Evolutionary conservation across 2,888 invertebrate species (phyloP).

Genomic region (Diabrotica balteata): DNA sequence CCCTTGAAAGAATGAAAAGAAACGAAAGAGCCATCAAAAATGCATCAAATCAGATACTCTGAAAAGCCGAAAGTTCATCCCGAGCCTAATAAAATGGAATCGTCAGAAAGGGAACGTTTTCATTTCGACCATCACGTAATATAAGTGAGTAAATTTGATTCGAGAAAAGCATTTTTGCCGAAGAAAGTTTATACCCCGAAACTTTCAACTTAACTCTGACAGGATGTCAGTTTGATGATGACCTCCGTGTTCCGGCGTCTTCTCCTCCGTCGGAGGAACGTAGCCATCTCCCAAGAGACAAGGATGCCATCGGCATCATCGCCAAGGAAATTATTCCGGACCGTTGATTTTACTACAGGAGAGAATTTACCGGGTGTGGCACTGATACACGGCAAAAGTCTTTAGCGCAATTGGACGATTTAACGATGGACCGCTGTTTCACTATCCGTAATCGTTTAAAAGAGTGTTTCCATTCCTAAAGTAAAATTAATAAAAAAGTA

Average conservation of each 20-base stretch:
- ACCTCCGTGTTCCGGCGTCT: conserved; percentile 23
- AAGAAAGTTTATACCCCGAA: conserved; percentile 31
- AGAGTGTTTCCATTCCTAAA: no score
- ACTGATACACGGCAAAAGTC: no score
- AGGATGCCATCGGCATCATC: conserved; percentile 22
- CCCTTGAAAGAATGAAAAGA: background rate
- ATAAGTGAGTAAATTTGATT: conserved; percentile 32
- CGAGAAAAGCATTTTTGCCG: conserved; percentile 31
- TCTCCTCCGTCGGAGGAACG: conserved; percentile 4
- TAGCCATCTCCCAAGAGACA: conserved; percentile 18
- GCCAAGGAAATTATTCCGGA: conserved; percentile 35
- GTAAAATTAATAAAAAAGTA: no score
- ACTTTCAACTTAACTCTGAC: conserved; percentile 31
- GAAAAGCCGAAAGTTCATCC: conserved; percentile 11
- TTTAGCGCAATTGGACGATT: no score
- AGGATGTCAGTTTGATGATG: conserved; percentile 34
- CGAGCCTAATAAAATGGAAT: conserved; percentile 15
- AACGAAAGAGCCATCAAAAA: conserved; percentile 10
- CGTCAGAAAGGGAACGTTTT: conserved; percentile 22
- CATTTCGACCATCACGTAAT: conserved; percentile 25
- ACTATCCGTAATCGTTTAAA: no score
- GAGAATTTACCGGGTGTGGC: background rate
- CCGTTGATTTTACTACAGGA: conserved; percentile 30
- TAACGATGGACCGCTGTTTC: no score
- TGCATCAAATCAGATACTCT: conserved; percentile 19